Conservation (phyloP, 2,113 vertebrate genomes). For the Pachycephala philippinensis region DNA sequence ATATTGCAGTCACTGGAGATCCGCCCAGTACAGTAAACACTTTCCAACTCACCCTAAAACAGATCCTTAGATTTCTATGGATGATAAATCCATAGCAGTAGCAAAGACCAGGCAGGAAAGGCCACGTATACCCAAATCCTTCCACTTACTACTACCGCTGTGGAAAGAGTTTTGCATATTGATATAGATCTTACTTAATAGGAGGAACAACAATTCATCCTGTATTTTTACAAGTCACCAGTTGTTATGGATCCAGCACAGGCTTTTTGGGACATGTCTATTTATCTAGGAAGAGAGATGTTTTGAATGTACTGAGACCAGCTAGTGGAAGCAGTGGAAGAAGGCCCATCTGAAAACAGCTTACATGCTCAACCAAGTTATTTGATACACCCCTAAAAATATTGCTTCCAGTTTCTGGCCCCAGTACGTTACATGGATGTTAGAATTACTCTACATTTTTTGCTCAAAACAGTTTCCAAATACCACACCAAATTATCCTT, state of each 20-base stretch:
- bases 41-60: neutral
- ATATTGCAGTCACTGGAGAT: neutral
- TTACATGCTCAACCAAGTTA: neutral
- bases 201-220: neutral
- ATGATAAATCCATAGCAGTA: neutral
- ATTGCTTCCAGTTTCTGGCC: neutral
- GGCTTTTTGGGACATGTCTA: neutral
- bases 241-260: neutral
- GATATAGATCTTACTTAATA: neutral
- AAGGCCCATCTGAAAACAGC: neutral
- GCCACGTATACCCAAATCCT: neutral
- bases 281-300: neutral
- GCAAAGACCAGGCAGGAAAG: neutral
- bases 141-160: neutral
- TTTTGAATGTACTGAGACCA: neutral
- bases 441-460: neutral
- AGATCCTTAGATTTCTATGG: neutral
- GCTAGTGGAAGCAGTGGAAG: neutral
- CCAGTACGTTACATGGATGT: accelerated
- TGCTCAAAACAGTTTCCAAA: neutral
- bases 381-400: neutral
- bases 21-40: neutral
- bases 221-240: neutral
- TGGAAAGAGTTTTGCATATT: neutral
- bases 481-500: neutral